Conservation (phyloP, 2,113 vertebrate species). For the Barnardius zonarius region DNA sequence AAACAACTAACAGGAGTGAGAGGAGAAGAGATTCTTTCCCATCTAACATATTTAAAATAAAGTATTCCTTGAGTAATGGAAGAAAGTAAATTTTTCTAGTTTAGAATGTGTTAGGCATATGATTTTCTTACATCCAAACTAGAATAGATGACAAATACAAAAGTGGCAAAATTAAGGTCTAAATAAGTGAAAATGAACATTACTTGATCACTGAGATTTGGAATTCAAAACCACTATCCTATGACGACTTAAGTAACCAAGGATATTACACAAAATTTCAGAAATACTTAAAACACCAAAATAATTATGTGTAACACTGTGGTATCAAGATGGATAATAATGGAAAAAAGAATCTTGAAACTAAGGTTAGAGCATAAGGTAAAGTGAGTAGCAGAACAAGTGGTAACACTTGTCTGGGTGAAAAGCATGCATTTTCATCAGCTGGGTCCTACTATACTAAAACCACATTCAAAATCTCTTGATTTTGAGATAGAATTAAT, state of each 20-base stretch:
- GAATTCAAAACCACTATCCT: neutral
- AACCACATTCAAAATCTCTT: neutral
- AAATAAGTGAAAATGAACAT: neutral
- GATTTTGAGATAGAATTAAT: neutral
- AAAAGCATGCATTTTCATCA: neutral
- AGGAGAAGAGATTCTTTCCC: neutral
- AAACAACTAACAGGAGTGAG: neutral
- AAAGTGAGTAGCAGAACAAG: neutral
- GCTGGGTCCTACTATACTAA: neutral
- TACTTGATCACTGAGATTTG: neutral
- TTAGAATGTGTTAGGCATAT: neutral
- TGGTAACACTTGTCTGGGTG: neutral
- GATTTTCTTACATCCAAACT: neutral
- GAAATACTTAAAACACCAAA: neutral
- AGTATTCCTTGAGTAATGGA: neutral
- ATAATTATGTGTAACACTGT: neutral
- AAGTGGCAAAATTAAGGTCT: neutral
- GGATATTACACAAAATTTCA: neutral
- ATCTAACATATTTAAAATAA: neutral
- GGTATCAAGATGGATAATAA: neutral
- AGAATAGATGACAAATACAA: neutral
- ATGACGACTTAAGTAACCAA: neutral
- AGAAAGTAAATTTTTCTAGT: neutral
- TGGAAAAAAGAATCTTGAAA: neutral
- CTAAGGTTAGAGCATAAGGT: neutral